Percentiles rank a stretch among this genome's conserved stretches.
Evolutionary conservation across 2,113 vertebrate species (phyloP).

Genomic region (Actenoides lindsayi): DNA sequence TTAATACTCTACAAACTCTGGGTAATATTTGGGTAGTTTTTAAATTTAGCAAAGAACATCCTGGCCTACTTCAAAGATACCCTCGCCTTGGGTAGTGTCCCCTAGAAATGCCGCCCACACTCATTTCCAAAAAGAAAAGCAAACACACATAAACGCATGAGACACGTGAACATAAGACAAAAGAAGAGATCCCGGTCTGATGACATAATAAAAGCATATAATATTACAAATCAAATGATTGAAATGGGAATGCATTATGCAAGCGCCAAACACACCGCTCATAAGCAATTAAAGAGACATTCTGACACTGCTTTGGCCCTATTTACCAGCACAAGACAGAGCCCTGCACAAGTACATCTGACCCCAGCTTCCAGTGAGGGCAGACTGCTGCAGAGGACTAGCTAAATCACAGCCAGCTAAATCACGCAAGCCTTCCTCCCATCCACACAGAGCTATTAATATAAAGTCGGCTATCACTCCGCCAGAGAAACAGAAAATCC

Average conservation of each 20-base stretch:
- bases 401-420: neutral
- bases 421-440: neutral
- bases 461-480: rapidly evolving
- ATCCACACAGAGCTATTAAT: neutral
- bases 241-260: neutral
- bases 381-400: neutral
- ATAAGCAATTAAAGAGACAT: neutral
- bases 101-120: neutral
- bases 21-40: conserved; percentile 78
- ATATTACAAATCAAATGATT: neutral
- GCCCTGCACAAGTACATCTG: rapidly evolving
- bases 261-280: neutral
- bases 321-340: rapidly evolving
- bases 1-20: conserved; percentile 82
- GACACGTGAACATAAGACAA: neutral
- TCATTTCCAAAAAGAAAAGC: neutral
- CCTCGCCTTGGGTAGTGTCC: neutral
- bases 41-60: conserved; percentile 82
- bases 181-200: neutral
- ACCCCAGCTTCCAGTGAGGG: neutral
- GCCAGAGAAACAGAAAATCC: neutral
- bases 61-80: conserved; percentile 79
- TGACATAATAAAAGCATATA: neutral
- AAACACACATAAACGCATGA: neutral
- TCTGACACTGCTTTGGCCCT: neutral